Evolutionary conservation across 2,113 vertebrate species (phyloP).

Genomic region (Amia ocellicauda): DNA sequence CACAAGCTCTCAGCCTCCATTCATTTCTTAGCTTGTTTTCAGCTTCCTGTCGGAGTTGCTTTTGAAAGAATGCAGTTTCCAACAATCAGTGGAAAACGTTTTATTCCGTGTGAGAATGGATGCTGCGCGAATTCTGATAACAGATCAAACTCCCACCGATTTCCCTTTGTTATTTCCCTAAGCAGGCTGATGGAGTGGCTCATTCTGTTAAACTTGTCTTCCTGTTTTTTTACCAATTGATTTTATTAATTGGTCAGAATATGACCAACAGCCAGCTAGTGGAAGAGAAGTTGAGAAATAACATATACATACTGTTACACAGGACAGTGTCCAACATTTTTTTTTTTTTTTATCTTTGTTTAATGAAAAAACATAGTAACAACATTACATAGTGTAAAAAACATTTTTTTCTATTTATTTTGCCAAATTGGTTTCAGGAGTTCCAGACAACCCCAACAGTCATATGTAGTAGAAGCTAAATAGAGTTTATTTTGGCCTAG

Average conservation of each 20-base stretch:
- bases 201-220: not conserved
- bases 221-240: not conserved
- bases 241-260: too few species aligned
- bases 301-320: too few species aligned
- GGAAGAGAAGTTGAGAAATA: not conserved
- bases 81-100: not conserved
- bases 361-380: too few species aligned
- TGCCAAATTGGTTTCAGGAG: too few species aligned
- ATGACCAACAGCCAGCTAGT: not conserved
- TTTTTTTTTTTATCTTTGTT: too few species aligned
- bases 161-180: conserved; percentile 7
- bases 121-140: not conserved
- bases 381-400: too few species aligned
- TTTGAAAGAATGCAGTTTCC: conserved; percentile 15
- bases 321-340: too few species aligned
- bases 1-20: too few species aligned
- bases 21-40: not conserved
- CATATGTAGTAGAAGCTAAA: too few species aligned
- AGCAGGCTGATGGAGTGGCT: not conserved
- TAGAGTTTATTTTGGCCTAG: too few species aligned
- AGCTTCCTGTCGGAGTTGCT: not conserved
- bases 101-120: not conserved
- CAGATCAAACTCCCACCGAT: conserved; percentile 6
- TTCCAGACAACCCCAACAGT: too few species aligned
- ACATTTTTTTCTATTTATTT: too few species aligned